A percentile compares a stretch with the other conserved stretches of the same genome.
Conservation (phyloP, 2,888 invertebrate species). For the Zele albiditarsus region DNA sequence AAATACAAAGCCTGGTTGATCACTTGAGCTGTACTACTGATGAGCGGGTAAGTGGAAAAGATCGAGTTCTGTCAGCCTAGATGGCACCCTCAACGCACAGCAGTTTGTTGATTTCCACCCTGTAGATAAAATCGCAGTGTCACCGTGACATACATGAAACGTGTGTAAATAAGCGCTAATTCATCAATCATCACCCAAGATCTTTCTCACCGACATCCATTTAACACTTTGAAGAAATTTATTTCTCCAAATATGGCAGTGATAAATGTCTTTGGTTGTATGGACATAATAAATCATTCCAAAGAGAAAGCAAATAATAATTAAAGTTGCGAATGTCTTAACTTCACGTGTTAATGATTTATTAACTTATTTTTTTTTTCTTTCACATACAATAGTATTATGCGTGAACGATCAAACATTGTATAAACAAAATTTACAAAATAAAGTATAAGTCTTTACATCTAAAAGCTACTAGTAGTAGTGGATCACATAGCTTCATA, state of each 20-base stretch:
- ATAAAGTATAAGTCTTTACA: slow-evolving; percentile 73
- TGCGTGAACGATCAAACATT: slow-evolving; percentile 73
- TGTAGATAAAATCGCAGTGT: neutral
- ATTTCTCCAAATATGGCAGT: neutral
- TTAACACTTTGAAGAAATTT: neutral
- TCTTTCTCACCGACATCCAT: neutral
- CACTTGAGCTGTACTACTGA: neutral
- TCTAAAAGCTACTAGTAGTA: slow-evolving; percentile 72
- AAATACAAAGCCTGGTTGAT: neutral
- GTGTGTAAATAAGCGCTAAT: neutral
- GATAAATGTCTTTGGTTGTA: neutral
- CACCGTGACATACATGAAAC: neutral
- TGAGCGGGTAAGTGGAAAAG: neutral
- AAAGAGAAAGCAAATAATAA: neutral
- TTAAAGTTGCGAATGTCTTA: slow-evolving; percentile 46
- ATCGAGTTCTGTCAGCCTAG: neutral
- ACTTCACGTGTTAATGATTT: slow-evolving; percentile 73
- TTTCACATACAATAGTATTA: slow-evolving; percentile 73
- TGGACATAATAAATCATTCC: neutral
- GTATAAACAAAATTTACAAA: slow-evolving; percentile 74
- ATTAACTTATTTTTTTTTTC: slow-evolving; percentile 71
- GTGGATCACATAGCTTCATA: slow-evolving; percentile 72
- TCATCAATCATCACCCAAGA: neutral
- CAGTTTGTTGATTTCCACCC: neutral
- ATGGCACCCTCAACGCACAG: neutral